Evolutionary conservation across 1,140 invertebrate genomes (phyloP).

Genomic region (Ridgeia piscesae): DNA sequence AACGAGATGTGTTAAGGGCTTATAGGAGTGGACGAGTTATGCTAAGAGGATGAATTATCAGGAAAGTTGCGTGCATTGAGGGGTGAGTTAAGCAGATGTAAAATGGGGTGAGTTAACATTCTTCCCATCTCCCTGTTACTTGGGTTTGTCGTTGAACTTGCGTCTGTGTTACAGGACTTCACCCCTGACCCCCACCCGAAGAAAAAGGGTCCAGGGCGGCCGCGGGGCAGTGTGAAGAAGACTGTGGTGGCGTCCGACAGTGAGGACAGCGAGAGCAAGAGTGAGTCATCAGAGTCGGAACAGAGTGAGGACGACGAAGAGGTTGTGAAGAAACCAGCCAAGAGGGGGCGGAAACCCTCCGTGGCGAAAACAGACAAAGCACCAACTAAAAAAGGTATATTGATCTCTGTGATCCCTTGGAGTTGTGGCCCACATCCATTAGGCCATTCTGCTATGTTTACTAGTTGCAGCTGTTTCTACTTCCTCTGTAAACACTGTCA

Average conservation of each 20-base stretch:
- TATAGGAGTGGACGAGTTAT: neutral
- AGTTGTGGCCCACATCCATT: neutral
- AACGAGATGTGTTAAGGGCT: too few species aligned
- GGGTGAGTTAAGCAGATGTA: neutral
- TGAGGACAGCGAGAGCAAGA: neutral
- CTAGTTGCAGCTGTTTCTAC: too few species aligned
- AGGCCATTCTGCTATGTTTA: too few species aligned
- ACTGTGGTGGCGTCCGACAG: neutral
- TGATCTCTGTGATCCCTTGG: neutral
- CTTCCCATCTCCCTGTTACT: too few species aligned
- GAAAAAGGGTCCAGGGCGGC: slow-evolving; percentile 35
- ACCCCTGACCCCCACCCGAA: slow-evolving; percentile 29
- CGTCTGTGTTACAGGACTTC: slow-evolving; percentile 16
- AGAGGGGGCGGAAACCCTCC: neutral
- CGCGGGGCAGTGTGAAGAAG: slow-evolving; percentile 29
- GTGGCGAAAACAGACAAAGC: neutral
- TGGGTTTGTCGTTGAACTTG: slow-evolving; percentile 21
- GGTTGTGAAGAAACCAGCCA: neutral
- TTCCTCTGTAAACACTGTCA: too few species aligned
- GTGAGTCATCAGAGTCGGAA: neutral
- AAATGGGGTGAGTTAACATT: neutral
- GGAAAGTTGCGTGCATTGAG: too few species aligned
- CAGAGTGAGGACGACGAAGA: neutral
- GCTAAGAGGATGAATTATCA: neutral
- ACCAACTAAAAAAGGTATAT: slow-evolving; percentile 12